Percentiles rank a stretch among this genome's conserved stretches.
These are phyloP conservation scores for Caenorhabditis inopinata DNA, from an alignment of 1,140 invertebrate genomes.

Conservation along the genomic window DNA sequence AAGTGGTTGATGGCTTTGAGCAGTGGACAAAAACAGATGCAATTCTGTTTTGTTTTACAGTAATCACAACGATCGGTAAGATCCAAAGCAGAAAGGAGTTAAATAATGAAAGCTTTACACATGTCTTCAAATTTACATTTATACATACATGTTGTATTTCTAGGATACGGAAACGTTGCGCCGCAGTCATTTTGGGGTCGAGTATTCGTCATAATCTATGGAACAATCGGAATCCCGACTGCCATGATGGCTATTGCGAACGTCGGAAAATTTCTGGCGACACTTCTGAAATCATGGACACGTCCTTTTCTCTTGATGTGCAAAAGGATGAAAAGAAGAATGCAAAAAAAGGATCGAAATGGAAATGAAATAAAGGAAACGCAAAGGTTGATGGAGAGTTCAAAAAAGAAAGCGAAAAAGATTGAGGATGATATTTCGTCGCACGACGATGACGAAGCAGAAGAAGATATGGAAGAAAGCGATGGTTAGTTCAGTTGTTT, in stretches of 20 bases:
- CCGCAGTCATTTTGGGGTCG: slow-evolving; percentile 47
- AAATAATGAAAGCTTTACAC: too few relatives aligned
- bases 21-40: slow-evolving; percentile 46
- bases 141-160: too few relatives aligned
- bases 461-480: slow-evolving; percentile 14
- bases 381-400: slow-evolving; percentile 13
- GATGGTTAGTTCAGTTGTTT: background rate
- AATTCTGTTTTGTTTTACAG: slow-evolving; percentile 51
- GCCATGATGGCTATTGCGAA: slow-evolving; percentile 52
- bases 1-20: background rate
- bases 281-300: slow-evolving; percentile 11
- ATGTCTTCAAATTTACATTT: too few relatives aligned
- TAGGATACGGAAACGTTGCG: slow-evolving; percentile 53
- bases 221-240: slow-evolving; percentile 49
- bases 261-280: slow-evolving; percentile 48
- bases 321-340: background rate
- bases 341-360: slow-evolving; percentile 3
- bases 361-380: slow-evolving; percentile 7
- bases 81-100: too few relatives aligned
- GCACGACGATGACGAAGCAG: slow-evolving; percentile 40
- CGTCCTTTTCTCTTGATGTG: background rate
- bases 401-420: slow-evolving; percentile 18
- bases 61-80: slow-evolving; percentile 53
- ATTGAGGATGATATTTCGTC: slow-evolving; percentile 21
- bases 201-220: slow-evolving; percentile 51